Evolutionary conservation across 2,797 vertebrate genomes (phyloP).

Genomic region (Acanthopagrus latus): DNA sequence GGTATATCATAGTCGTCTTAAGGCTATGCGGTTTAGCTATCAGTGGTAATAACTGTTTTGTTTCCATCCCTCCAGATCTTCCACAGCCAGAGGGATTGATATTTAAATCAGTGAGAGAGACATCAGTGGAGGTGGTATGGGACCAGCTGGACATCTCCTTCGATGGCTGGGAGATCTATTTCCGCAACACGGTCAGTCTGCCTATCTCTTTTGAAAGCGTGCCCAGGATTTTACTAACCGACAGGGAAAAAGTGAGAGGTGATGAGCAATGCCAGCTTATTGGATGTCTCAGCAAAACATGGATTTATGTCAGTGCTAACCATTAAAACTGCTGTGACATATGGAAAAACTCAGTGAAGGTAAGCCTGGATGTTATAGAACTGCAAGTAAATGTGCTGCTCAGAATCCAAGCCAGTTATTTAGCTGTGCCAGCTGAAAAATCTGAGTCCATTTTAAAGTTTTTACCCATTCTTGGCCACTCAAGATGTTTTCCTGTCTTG

Average conservation of each 20-base stretch:
- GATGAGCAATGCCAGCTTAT: conserved; percentile 46
- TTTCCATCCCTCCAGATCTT: conserved; percentile 83
- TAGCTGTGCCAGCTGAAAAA: conserved; percentile 50
- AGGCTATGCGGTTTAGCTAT: background rate
- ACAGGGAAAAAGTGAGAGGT: conserved; percentile 24
- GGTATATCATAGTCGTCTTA: conserved; percentile 77
- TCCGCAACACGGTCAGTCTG: conserved; percentile 90
- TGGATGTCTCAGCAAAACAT: conserved; percentile 59
- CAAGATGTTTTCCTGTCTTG: conserved; percentile 18
- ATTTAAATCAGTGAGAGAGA: conserved; percentile 94
- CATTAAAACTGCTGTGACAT: conserved; percentile 66
- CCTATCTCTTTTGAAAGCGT: conserved; percentile 30
- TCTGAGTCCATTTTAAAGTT: conserved; percentile 19
- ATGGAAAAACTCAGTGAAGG: conserved; percentile 52
- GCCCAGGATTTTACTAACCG: conserved; percentile 38
- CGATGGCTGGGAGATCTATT: conserved; percentile 94
- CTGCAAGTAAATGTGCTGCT: conserved; percentile 42
- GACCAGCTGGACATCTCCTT: conserved; percentile 93
- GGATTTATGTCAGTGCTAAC: conserved; percentile 56
- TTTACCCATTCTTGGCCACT: background rate
- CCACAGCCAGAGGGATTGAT: conserved; percentile 92
- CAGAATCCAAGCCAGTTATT: conserved; percentile 34
- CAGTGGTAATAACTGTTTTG: background rate
- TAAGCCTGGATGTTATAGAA: conserved; percentile 45
- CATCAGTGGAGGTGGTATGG: conserved; percentile 94